Percentiles rank a stretch among this genome's conserved stretches.
phyloP scores from a whole-genome alignment of 2,888 invertebrate genomes.

The Amiota communis region DNA sequence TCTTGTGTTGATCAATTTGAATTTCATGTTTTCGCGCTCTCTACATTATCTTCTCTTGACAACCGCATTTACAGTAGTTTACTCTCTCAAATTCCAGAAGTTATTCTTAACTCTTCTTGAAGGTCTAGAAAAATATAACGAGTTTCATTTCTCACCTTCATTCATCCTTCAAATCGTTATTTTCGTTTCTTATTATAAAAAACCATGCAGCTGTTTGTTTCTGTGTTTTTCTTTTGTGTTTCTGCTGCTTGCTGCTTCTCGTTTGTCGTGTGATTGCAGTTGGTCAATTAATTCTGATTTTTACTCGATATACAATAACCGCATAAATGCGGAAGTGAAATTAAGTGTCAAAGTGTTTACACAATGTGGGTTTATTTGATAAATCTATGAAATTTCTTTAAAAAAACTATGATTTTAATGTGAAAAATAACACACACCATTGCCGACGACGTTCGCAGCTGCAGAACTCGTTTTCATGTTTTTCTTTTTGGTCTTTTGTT shows the following conservation, averaged over 20 bases:
- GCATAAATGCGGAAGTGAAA: constrained; percentile 34
- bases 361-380: constrained; percentile 44
- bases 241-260: too few relatives aligned
- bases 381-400: constrained; percentile 47
- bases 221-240: constrained; percentile 40
- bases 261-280: constrained; percentile 43
- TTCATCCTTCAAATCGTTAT: too few relatives aligned
- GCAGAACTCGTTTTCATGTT: constrained; percentile 52
- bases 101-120: too few relatives aligned
- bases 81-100: too few relatives aligned
- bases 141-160: too few relatives aligned
- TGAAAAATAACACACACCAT: constrained; percentile 25
- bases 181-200: too few relatives aligned
- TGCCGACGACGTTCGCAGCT: constrained; percentile 33
- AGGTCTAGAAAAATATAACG: too few relatives aligned
- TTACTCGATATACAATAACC: constrained; percentile 30
- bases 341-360: constrained; percentile 29
- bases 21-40: too few relatives aligned
- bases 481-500: constrained; percentile 59
- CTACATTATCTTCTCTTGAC: too few relatives aligned
- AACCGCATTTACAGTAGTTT: too few relatives aligned
- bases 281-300: constrained; percentile 52
- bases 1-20: too few relatives aligned
- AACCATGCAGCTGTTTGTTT: constrained; percentile 37
- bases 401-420: constrained; percentile 29